Evolutionary conservation across 1,140 invertebrate genomes (phyloP).

Genomic region (Neelides sp.): DNA sequence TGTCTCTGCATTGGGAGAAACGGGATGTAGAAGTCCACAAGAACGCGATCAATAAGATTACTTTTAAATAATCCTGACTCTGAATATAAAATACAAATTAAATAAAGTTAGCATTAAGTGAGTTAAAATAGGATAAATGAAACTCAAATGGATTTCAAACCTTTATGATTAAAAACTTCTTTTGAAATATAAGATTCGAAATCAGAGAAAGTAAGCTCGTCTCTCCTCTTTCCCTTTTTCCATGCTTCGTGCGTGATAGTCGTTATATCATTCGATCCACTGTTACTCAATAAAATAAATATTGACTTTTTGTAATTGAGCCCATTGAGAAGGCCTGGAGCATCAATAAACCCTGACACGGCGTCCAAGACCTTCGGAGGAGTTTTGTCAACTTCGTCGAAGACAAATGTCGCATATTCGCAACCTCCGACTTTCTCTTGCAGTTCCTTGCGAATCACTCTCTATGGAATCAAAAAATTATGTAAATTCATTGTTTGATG

Average conservation of each 20-base stretch:
- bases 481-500: background rate
- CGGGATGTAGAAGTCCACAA: conserved; percentile 26
- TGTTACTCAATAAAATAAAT: conserved; percentile 29
- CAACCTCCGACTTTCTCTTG: conserved; percentile 2
- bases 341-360: conserved; percentile 19
- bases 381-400: conserved; percentile 29
- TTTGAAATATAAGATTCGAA: conserved; percentile 16
- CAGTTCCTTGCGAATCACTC: conserved; percentile 16
- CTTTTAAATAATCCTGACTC: conserved; percentile 19
- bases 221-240: conserved; percentile 20
- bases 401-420: conserved; percentile 16
- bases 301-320: conserved; percentile 10
- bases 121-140: no score
- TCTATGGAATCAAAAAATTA: conserved; percentile 8
- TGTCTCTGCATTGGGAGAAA: conserved; percentile 25
- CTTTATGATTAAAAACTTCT: conserved; percentile 19
- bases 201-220: conserved; percentile 23
- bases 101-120: background rate
- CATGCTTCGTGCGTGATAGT: conserved; percentile 10
- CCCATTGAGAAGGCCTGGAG: conserved; percentile 7
- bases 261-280: conserved; percentile 23
- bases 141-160: background rate
- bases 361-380: conserved; percentile 21
- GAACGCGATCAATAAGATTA: conserved; percentile 13
- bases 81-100: background rate